These are phyloP conservation scores for Vultur gryphus DNA, from an alignment of 2,797 vertebrate species.

Conservation along the genomic window DNA sequence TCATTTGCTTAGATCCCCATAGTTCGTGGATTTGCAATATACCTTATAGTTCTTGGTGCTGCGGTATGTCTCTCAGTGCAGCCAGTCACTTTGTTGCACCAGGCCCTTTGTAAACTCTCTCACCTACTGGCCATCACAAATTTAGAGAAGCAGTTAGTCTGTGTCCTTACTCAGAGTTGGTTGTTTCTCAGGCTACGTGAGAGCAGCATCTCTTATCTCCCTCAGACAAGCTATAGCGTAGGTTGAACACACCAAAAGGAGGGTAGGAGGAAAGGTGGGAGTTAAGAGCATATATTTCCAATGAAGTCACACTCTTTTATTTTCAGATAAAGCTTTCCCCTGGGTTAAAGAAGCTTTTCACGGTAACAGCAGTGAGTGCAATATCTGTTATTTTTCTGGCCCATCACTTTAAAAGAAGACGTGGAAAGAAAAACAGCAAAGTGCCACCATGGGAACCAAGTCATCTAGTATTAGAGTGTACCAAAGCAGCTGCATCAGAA, in stretches of 20 bases:
- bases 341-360: constrained; percentile 86
- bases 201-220: neutral
- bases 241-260: neutral
- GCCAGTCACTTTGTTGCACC: neutral
- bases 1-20: neutral
- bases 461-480: constrained; percentile 77
- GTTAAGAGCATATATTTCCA: neutral
- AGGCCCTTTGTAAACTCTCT: neutral
- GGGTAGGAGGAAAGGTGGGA: neutral
- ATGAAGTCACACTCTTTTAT: neutral
- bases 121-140: neutral
- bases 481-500: constrained; percentile 71
- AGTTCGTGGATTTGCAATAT: neutral
- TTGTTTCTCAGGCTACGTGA: neutral
- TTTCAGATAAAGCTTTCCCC: constrained; percentile 86
- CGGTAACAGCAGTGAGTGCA: constrained; percentile 84
- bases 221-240: neutral
- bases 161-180: neutral
- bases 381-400: constrained; percentile 90
- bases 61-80: neutral
- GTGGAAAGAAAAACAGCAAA: constrained; percentile 83
- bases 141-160: neutral
- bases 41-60: neutral
- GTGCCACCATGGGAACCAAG: constrained; percentile 80
- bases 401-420: constrained; percentile 89